Base-by-base conservation (phyloP, 2,797 vertebrate species). In the Oryzias sinensis region DNA sequence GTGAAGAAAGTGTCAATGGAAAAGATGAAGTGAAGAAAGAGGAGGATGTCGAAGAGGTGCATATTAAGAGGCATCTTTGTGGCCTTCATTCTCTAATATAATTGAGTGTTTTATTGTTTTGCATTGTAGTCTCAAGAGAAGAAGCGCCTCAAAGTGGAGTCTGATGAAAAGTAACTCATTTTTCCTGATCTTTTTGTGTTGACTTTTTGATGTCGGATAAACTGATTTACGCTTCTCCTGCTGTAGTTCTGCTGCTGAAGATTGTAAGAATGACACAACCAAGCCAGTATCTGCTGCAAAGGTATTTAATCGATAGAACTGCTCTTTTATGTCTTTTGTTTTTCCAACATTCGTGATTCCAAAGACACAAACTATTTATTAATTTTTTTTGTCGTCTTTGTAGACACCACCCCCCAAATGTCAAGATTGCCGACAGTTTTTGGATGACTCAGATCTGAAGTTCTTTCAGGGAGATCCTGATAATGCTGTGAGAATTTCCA, bases 371-470 rank as follows among this genome's bases (percentile, higher is more conserved):
- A 6, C 14, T 47, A 7, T 6, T 29, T 14, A 27, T 44, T 1
- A 1, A 18, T 18, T 18, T 0, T 51, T 25, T 64, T 43, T 42
- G 1, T 11, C 47, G 45, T 17, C 0, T 48, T 17, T 57, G 15
- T 24, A 97, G 96, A 88, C 90, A 0, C 92, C 94, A 1, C 93
- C 95, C 5, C 94, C 94, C 0, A 96, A 95, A 81, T 98, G 97
- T 57, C 17, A 88, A 1, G 93, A 97, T 83, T 99, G 97, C 58
- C 88, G 94, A 4, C 97, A 99, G 77, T 96, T 94, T 82, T 83
- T 99, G 69, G 96, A 99, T 14, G 96, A 99, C 55, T 90, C 94
- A 0, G 95, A 98, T 62, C 94, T 99, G 25, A 98, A 97, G 77
- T 97, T 96, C 53, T 97, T 95, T 72, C 96, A 98, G 74, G 96